Base-by-base conservation (phyloP, 2,113 vertebrate species). In the Xenopus borealis region DNA sequence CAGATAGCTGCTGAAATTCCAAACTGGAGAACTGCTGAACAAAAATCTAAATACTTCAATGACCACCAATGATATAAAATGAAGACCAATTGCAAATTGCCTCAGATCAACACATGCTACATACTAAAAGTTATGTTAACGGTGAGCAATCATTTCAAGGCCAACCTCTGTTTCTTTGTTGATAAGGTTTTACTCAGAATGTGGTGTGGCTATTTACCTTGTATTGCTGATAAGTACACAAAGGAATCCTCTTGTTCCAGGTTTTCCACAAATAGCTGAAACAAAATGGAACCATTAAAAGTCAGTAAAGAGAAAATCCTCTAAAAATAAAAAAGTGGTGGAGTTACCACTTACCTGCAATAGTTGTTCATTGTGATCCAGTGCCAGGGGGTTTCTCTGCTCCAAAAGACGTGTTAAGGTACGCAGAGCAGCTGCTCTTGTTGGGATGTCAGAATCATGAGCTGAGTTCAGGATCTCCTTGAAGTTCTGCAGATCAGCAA, bases 191-290 rank as follows among this genome's bases (percentile, higher is more conserved):
- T 40, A 40, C 7, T 40, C 33, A 4, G 33, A 40, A 40, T 40
- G 33, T 40, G 8, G 33, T 40, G 11, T 50, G 10, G 11, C 14
- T 50, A 11, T 27, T 90, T 88, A 98, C 97, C 97, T 91, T 98
- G 97, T 85, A 99, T 97, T n/a, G 97, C 96, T 8, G 97, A 98
- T 67, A 99, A 91, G 85, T 99, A 99, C 47, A 99, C 81, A 50
- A 98, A 99, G 12, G 95, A 84, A 0, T 98, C 97, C 47, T 95
- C 92, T 0, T 99, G 94, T 65, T 95, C 92, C 87, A 99, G 1
- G 23, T 95, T 98, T 83, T 97, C 94, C 80, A 98, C 82, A 82
- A 96, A 98, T 67, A 98, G 85, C 97, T 99, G 82, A 10, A 86
- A 83, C 9, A 71, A 81, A 72, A 12, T 13, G 3, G 47, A 50